Base-by-base conservation (phyloP, 2,113 vertebrate genomes). In the Oncorhynchus tshawytscha region DNA sequence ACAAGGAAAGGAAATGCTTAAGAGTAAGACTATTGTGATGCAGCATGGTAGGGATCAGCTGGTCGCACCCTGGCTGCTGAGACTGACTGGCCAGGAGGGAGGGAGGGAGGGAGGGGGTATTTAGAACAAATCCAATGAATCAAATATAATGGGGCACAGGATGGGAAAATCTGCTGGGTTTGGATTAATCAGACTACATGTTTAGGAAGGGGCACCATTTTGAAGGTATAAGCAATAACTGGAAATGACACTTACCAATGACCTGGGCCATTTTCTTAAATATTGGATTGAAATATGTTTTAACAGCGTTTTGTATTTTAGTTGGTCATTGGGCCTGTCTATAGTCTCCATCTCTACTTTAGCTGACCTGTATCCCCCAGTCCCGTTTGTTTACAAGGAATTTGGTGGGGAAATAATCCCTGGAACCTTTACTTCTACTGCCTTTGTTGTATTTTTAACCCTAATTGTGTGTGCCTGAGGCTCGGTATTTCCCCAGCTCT, bases 51-150 rank as follows among this genome's bases (percentile, higher is more conserved):
- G 70, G 79, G 48, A 79, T 84, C 82, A 82, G 80, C 39, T 62
- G 84, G 80, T 62, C 71, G 66, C 70, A 60, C 16, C 20, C 16
- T 75, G 54, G 27, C 5, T 31, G 27, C 49, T 65, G 24, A 66
- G 65, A 12, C 22, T 13, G 62, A 25, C 25, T 45, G 39, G 9
- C 9, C 0, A 0, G 7, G 39, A 39, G 39, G 39, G 34, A 8
- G 34, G 39, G 39, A 39, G 39, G 54, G 29, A 7, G 34, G 7
- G 34, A 8, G 3, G 13, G 54, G 49, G 76, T 31, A 78, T 45
- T 45, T 67, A 79, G 76, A 75, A 67, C 48, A 79, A 77, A 81
- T 66, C 45, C 60, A 80, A 78, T 82, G 73, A 71, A 76, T 80
- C 65, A 51, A 57, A 73, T 76, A 76, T 71, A 71, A 62, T 62